Percentiles rank a stretch among this genome's conserved stretches.
Conservation (phyloP, 1,140 invertebrate genomes). For the Drosophila rhopaloa region DNA sequence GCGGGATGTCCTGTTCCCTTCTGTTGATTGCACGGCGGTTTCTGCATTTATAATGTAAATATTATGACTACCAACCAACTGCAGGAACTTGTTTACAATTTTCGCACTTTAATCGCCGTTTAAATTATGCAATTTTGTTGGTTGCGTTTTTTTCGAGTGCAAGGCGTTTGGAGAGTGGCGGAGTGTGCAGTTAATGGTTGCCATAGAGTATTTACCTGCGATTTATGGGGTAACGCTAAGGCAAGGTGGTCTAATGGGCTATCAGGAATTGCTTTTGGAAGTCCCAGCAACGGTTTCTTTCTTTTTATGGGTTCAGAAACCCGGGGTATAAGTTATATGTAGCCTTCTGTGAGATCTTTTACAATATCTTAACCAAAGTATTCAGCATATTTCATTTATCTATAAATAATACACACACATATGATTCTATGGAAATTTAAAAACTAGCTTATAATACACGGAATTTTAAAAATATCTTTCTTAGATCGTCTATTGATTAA, state of each 20-base stretch:
- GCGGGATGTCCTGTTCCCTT: conserved; percentile 4
- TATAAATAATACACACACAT: too few relatives aligned
- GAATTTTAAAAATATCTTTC: too few relatives aligned
- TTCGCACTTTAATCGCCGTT: conserved; percentile 39
- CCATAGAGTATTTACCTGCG: conserved; percentile 46
- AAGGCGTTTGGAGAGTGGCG: conserved; percentile 4
- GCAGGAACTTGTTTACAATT: conserved; percentile 76
- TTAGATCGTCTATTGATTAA: too few relatives aligned
- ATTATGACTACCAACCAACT: conserved; percentile 56
- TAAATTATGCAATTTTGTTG: conserved; percentile 71
- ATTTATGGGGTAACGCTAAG: conserved; percentile 30
- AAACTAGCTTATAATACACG: too few relatives aligned
- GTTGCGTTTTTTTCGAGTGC: background rate
- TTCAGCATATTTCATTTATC: too few relatives aligned
- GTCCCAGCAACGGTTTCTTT: background rate
- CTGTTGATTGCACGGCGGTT: conserved; percentile 43
- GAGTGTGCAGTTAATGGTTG: conserved; percentile 37
- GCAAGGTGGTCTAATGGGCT: conserved; percentile 21
- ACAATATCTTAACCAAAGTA: too few relatives aligned
- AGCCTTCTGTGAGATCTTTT: too few relatives aligned
- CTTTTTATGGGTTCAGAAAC: conserved; percentile 19
- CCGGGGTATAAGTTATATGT: too few relatives aligned
- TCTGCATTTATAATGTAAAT: conserved; percentile 63
- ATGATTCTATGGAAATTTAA: too few relatives aligned
- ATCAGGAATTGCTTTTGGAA: conserved; percentile 11